Evolutionary conservation across 2,797 vertebrate species (phyloP).

Genomic region (Psittacula echo): DNA sequence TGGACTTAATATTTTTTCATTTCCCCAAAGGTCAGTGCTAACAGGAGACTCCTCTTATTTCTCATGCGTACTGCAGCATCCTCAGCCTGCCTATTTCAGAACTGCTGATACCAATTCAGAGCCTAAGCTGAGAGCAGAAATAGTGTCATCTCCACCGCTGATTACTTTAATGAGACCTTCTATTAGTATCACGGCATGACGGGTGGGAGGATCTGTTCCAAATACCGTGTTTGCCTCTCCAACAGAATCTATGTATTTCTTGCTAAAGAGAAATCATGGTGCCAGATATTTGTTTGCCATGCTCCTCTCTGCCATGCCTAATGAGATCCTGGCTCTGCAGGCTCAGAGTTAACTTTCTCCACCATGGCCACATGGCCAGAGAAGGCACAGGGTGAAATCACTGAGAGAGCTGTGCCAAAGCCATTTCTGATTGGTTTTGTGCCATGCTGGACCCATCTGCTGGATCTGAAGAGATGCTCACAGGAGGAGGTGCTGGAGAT

Average conservation of each 20-base stretch:
- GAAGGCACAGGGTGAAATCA: neutral
- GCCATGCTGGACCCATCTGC: neutral
- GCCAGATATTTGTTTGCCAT: neutral
- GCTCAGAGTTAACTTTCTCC: neutral
- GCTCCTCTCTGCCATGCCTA: neutral
- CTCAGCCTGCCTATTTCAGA: neutral
- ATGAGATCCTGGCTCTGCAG: neutral
- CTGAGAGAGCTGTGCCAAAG: accelerated
- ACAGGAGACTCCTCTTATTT: neutral
- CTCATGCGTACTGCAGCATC: neutral
- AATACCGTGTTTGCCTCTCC: neutral
- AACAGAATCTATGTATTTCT: neutral
- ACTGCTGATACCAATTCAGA: neutral
- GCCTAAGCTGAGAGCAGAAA: neutral
- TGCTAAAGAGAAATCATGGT: accelerated
- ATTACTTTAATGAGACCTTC: slow-evolving; percentile 4
- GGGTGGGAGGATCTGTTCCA: neutral
- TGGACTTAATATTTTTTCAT: neutral
- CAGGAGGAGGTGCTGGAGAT: neutral
- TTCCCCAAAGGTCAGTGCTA: neutral
- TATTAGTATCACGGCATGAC: neutral
- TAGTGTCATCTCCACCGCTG: neutral
- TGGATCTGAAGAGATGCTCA: neutral
- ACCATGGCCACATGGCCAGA: neutral
- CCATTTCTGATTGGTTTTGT: neutral